These are phyloP conservation scores for Brachypteracias leptosomus DNA, from an alignment of 2,113 vertebrate species.

Conservation along the genomic window DNA sequence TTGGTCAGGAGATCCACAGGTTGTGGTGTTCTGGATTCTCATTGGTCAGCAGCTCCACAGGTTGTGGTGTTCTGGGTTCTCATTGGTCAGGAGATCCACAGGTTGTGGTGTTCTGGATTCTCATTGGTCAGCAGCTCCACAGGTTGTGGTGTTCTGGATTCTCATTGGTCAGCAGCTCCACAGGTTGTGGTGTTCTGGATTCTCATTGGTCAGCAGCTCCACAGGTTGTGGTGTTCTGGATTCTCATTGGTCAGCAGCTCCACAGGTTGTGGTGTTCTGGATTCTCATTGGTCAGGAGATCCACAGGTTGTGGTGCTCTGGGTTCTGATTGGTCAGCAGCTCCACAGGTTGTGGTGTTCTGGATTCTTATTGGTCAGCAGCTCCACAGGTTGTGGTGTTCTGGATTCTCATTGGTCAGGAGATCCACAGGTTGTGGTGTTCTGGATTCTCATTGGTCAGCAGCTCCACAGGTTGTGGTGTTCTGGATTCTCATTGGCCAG, in stretches of 20 bases:
- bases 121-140: neutral
- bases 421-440: neutral
- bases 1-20: no score
- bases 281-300: neutral
- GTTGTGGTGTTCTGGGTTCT: neutral
- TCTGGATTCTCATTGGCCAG: neutral
- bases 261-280: neutral
- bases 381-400: no score
- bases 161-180: neutral
- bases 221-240: neutral
- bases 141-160: accelerated
- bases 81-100: neutral
- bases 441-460: neutral
- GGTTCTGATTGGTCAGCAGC: no score
- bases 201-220: neutral
- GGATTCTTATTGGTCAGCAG: no score
- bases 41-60: no score
- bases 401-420: no score
- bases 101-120: no score
- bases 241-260: neutral
- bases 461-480: neutral
- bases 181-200: accelerated
- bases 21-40: no score
- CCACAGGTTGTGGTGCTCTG: no score
- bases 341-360: no score